Percentiles rank a stretch among this genome's conserved stretches.
phyloP scores from a whole-genome alignment of 2,888 invertebrate species.

The Lasiommata megera region DNA sequence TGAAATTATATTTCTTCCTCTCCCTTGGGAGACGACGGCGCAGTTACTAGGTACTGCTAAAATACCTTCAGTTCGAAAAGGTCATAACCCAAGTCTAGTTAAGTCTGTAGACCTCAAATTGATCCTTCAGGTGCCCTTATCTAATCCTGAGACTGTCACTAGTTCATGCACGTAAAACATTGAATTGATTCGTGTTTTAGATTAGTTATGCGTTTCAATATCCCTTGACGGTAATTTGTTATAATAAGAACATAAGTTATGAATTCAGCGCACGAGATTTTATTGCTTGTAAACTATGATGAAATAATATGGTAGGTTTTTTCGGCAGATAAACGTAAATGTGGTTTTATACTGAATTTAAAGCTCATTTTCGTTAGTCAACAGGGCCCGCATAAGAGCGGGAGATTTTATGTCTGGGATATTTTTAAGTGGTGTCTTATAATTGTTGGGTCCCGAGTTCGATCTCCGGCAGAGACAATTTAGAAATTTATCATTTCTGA shows the following conservation, averaged over 20 bases:
- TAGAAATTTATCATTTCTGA: too few species aligned
- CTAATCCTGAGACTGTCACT: not conserved
- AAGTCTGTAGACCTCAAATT: not conserved
- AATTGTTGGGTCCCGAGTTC: too few species aligned
- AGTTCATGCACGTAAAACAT: not conserved
- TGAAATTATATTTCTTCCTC: conserved; percentile 37
- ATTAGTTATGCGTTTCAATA: not conserved
- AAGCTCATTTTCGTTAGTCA: too few species aligned
- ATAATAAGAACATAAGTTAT: too few species aligned
- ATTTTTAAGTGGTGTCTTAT: too few species aligned
- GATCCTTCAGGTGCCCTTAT: not conserved
- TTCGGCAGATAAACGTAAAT: too few species aligned
- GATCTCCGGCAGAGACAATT: too few species aligned
- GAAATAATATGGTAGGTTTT: too few species aligned
- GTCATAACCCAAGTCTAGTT: not conserved
- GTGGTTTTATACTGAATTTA: too few species aligned
- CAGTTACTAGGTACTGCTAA: conserved; percentile 21
- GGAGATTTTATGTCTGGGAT: too few species aligned
- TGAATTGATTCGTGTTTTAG: not conserved
- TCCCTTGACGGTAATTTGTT: not conserved
- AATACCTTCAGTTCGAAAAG: conserved; percentile 13
- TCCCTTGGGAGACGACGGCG: conserved; percentile 29
- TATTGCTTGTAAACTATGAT: too few species aligned
- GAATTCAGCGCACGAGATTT: not conserved
- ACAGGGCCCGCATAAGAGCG: too few species aligned